Percentiles rank a stretch among this genome's conserved stretches.
phyloP scores from a whole-genome alignment of 1,140 invertebrate genomes.

The Phthorimaea operculella region DNA sequence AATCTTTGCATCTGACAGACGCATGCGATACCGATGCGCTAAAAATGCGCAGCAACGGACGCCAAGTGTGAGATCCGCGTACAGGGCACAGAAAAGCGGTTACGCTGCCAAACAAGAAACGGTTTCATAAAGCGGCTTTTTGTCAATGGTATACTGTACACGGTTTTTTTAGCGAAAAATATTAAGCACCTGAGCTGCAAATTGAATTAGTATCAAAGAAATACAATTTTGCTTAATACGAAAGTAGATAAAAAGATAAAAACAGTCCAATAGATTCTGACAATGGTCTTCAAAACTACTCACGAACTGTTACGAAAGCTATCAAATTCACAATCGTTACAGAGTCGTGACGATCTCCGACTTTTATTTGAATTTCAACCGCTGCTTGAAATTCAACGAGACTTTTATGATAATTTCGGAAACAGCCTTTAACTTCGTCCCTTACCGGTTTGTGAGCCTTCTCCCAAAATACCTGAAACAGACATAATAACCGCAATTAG shows the following conservation, averaged over 20 bases:
- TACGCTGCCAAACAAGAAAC: conserved; percentile 38
- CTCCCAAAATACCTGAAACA: conserved; percentile 57
- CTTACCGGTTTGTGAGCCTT: conserved; percentile 31
- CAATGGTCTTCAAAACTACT: too few relatives aligned
- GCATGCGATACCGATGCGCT: too few relatives aligned
- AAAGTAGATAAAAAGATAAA: too few relatives aligned
- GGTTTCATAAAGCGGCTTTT: conserved; percentile 39
- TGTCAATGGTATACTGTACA: conserved; percentile 1
- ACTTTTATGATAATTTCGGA: conserved; percentile 35
- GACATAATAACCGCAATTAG: conserved; percentile 13
- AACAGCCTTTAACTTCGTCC: conserved; percentile 10
- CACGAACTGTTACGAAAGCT: too few relatives aligned
- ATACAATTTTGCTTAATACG: too few relatives aligned
- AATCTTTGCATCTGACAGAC: too few relatives aligned
- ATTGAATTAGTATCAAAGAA: too few relatives aligned
- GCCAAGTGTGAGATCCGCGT: too few relatives aligned
- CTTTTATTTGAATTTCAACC: conserved; percentile 31
- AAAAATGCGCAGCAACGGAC: too few relatives aligned
- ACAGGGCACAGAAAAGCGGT: conserved; percentile 37
- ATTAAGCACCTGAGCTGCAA: too few relatives aligned
- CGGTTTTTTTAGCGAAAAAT: too few relatives aligned
- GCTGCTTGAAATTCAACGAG: conserved; percentile 31
- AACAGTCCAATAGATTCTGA: too few relatives aligned
- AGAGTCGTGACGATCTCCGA: neutral
- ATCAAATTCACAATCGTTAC: neutral